phyloP scores from a whole-genome alignment of 2,113 vertebrate species.

The Ciconia stormi region DNA sequence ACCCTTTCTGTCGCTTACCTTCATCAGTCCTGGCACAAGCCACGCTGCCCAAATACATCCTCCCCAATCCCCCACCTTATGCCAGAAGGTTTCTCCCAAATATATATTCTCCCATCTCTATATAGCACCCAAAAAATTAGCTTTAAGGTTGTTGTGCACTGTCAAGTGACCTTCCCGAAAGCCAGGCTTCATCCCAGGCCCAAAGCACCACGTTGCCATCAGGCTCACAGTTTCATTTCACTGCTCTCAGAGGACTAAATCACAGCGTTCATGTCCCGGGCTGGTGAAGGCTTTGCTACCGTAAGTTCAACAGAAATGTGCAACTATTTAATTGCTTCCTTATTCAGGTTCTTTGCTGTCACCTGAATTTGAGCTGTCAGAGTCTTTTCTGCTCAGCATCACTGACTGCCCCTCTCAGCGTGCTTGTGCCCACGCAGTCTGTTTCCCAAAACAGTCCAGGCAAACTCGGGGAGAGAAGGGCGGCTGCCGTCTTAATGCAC shows the following conservation, averaged over 20 bases:
- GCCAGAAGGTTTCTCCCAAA: background rate
- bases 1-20: background rate
- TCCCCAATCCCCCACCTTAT: accelerated
- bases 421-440: accelerated
- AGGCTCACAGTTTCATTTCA: background rate
- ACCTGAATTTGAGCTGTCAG: background rate
- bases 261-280: accelerated
- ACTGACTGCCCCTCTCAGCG: background rate
- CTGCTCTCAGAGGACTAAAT: background rate
- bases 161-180: background rate
- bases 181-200: background rate
- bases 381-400: background rate
- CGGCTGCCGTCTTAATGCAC: accelerated
- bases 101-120: no score
- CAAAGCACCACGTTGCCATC: background rate
- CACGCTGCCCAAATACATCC: background rate
- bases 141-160: background rate
- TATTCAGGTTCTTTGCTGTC: background rate
- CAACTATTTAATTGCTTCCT: background rate
- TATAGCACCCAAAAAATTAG: background rate
- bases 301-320: background rate
- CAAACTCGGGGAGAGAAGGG: background rate
- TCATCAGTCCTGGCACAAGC: background rate
- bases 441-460: background rate
- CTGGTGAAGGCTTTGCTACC: background rate